Evolutionary conservation across 2,888 invertebrate species (phyloP), one percentile per base, ranked within the genome.

Genomic region (Macrosiphum euphorbiae): DNA sequence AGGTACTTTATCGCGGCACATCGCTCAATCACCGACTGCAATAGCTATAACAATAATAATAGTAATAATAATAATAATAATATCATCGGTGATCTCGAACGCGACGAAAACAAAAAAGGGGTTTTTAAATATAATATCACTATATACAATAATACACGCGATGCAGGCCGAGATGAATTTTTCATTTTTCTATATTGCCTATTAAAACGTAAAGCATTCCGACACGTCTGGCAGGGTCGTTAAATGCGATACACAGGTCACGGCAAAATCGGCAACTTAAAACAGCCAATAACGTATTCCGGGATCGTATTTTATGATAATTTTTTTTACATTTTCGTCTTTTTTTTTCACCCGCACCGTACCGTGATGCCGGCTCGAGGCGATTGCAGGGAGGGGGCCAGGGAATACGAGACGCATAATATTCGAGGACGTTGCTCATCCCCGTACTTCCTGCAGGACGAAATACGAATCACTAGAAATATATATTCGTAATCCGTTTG

Each of bases 401-500:
- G 47, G 78, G 35, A 78, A 78, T 8, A 78, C 35, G 78, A 78
- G 47, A 86, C 44, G 85, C 13, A 67, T 35, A 52, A 52, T 10
- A 35, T 24, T 28, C 55, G 44, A 26, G 50, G 55, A 90, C 47
- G 78, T 26, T 90, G 78, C 67, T 90, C 90, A 35, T 91, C 84
- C 52, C 78, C 78, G 35, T 78, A 78, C 50, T 78, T 78, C 90
- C 90, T 78, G 78, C 35, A 35, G 7, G 35, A 78, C 35, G 35
- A 41, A 78, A 78, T 47, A 50, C 58, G 89, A 61, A 89, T 89
- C 58, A 89, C 89, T 61, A 89, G 47, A 67, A 90, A n/a, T 78
- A 47, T 78, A 47, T 67, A 67, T 47, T 26, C 47, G 8, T 47
- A 28, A 61, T 20, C 44, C n/a, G n/a, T 67, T 20, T 11, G n/a